Evolutionary conservation across 2,113 vertebrate genomes (phyloP).

Genomic region (Rattus norvegicus): DNA sequence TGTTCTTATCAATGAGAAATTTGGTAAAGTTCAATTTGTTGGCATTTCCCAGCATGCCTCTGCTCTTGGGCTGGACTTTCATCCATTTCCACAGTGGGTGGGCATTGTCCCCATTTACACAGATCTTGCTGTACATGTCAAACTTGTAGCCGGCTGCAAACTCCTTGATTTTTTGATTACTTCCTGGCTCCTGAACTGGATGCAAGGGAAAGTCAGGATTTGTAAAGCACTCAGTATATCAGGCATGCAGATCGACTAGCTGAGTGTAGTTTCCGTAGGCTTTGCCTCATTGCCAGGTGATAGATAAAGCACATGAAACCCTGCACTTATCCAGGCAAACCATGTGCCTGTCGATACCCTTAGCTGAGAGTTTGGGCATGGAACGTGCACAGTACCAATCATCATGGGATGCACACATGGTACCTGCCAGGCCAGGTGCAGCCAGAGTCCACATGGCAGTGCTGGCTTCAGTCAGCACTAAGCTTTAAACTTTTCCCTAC

Average conservation of each 20-base stretch:
- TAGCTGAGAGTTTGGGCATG: conserved; percentile 93
- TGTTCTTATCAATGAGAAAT: conserved; percentile 96
- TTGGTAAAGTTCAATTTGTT: conserved; percentile 66
- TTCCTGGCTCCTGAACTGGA: conserved; percentile 98
- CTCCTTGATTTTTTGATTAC: conserved; percentile 90
- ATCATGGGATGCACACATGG: conserved; percentile 86
- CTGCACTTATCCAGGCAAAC: conserved; percentile 94
- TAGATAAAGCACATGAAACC: conserved; percentile 93
- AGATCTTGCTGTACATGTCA: conserved; percentile 86
- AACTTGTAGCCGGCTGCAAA: conserved; percentile 92
- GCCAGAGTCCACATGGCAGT: not conserved
- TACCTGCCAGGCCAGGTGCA: not conserved
- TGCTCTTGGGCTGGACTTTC: conserved; percentile 94
- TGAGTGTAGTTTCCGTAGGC: no score
- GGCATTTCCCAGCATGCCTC: conserved; percentile 91
- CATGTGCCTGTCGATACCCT: conserved; percentile 79
- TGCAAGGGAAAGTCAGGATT: conserved; percentile 85
- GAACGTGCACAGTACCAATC: conserved; percentile 91
- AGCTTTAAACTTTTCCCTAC: not conserved
- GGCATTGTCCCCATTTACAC: conserved; percentile 88
- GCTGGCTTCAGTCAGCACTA: no score
- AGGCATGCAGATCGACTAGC: no score
- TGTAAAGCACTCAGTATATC: no score
- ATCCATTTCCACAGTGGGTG: conserved; percentile 98
- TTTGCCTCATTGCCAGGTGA: conserved; percentile 95